Base-by-base conservation (phyloP, 2,113 vertebrate species). In the Trachemys scripta region DNA sequence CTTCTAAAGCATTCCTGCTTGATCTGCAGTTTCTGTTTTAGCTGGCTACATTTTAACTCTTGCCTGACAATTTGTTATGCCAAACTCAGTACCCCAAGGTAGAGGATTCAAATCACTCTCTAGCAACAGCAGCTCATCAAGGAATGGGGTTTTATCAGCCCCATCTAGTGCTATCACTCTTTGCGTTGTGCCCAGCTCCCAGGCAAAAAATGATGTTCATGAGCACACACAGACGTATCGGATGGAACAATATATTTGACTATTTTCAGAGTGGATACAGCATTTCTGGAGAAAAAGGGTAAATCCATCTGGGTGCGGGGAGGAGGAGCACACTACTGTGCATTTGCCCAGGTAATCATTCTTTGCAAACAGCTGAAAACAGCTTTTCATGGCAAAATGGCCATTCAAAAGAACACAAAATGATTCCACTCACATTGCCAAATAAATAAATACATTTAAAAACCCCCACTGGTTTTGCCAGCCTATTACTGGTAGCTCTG, bases 101-200 rank as follows among this genome's bases (percentile, higher is more conserved):
- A 76, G 22, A 76, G 20, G 11, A n/a, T 38, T 76, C 72, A 76
- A 6, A 45, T 76, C 72, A 12, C 72, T 76, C 38, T 76, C 16
- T 22, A 0, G 57, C 11, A 42, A 80, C 59, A 82, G 51, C 10
- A 54, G 82, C 0, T 0, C 35, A 10, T 8, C 25, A 6, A 25
- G 57, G 45, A 5, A 14, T 1, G 0, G n/a, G n/a, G 69, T 45
- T 42, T 75, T 75, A 24, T 75, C 72, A 75, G 72, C 72, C 45
- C 22, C 5, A 2, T 22, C 5, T 13, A 45, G 35, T 75, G 69
- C 10, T 25, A 45, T 9, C 42, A 45, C 10, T 75, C 69, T 69
- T 17, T 76, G 72, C 11, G 3, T 25, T 76, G 42, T 45, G 72
- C 72, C 20, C 38, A 45, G 20, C n/a, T 76, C 72, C 22, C 13